phyloP scores from a whole-genome alignment of 2,888 invertebrate species.

The Ecliptopera silaceata region DNA sequence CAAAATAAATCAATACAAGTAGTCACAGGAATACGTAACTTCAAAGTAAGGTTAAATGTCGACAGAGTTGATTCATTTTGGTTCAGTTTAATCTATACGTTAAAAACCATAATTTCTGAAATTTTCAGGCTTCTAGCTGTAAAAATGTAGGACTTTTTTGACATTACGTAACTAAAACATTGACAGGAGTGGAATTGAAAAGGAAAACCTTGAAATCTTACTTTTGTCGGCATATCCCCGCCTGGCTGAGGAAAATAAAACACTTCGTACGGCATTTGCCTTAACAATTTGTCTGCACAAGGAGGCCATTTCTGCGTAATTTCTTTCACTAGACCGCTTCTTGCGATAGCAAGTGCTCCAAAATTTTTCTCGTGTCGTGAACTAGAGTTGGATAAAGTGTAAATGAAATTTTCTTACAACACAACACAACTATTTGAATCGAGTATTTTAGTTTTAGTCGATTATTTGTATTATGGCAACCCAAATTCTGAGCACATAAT shows the following conservation, averaged over 20 bases:
- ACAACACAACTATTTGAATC: too few relatives aligned
- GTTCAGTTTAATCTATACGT: constrained; percentile 1
- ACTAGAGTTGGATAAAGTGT: constrained; percentile 34
- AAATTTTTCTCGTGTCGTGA: constrained; percentile 42
- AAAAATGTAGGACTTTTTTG: constrained; percentile 51
- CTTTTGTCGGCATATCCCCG: constrained; percentile 85
- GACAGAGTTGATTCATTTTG: neutral
- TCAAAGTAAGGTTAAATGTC: neutral
- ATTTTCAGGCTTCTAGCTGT: constrained; percentile 2
- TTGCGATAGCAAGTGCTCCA: constrained; percentile 71
- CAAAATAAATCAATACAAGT: constrained; percentile 22
- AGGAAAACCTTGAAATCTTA: constrained; percentile 67
- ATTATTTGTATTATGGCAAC: neutral
- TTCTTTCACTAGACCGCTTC: constrained; percentile 74
- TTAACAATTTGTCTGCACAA: constrained; percentile 88
- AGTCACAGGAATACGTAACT: constrained; percentile 9
- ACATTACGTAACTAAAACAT: constrained; percentile 79
- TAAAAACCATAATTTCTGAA: constrained; percentile 9
- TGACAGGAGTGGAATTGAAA: constrained; percentile 57
- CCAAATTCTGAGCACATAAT: neutral
- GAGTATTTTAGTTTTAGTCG: constrained; percentile 4
- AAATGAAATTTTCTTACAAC: neutral
- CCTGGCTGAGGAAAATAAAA: constrained; percentile 83
- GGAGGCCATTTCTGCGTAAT: constrained; percentile 86
- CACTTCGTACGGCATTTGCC: constrained; percentile 85